phyloP scores from a whole-genome alignment of 2,113 vertebrate genomes.

The Seriola aureovittata region DNA sequence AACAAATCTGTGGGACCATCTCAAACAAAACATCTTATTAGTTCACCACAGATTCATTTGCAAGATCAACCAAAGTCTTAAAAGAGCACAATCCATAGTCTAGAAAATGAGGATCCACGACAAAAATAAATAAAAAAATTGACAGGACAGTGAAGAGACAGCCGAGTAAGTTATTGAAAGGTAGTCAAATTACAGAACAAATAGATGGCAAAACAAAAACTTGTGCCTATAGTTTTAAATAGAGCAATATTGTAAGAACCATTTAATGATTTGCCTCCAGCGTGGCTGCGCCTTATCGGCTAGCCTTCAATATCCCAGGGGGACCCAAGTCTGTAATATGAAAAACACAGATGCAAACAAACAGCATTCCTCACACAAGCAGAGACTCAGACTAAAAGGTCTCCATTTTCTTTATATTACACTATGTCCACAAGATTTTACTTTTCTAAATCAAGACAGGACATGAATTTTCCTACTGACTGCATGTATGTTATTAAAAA shows the following conservation, averaged over 20 bases:
- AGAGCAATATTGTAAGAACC: conserved; percentile 86
- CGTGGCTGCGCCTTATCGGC: conserved; percentile 87
- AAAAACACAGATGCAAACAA: conserved; percentile 89
- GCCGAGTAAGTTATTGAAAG: conserved; percentile 38
- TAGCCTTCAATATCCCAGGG: conserved; percentile 89
- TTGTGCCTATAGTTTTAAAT: conserved; percentile 85
- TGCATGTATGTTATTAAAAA: conserved; percentile 3
- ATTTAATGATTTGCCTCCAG: conserved; percentile 88
- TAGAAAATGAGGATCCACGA: conserved; percentile 19
- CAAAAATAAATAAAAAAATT: neutral
- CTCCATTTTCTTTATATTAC: conserved; percentile 64
- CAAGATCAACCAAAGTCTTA: conserved; percentile 51
- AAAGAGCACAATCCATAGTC: conserved; percentile 48
- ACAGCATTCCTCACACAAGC: conserved; percentile 87
- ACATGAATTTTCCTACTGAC: conserved; percentile 1
- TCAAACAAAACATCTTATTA: neutral
- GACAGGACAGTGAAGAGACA: conserved; percentile 62
- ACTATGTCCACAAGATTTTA: conserved; percentile 29
- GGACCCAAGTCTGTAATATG: conserved; percentile 89
- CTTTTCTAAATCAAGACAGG: conserved; percentile 24
- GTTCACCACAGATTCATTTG: conserved; percentile 27
- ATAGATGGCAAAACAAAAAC: conserved; percentile 74
- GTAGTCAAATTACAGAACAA: conserved; percentile 62
- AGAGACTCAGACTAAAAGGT: conserved; percentile 70
- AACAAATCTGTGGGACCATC: conserved; percentile 9